Evolutionary conservation across 2,113 vertebrate species (phyloP).

Genomic region (Proterorhinus semilunaris): DNA sequence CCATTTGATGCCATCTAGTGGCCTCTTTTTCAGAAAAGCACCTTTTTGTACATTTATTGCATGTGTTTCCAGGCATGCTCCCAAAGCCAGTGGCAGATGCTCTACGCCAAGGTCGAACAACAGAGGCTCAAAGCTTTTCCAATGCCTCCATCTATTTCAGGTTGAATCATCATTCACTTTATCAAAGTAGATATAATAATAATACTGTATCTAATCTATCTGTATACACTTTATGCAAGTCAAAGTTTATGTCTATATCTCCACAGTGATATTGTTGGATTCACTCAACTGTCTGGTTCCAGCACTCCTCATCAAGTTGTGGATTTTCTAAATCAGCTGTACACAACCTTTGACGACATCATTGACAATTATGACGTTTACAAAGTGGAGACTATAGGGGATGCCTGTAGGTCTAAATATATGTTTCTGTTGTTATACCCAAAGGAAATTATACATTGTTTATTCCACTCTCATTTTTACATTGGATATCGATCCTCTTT

Average conservation of each 20-base stretch:
- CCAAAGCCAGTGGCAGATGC: slow-evolving; percentile 78
- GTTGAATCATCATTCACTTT: slow-evolving; percentile 12
- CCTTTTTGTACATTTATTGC: neutral
- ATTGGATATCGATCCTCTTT: slow-evolving; percentile 9
- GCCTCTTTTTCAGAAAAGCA: neutral
- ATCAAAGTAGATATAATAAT: neutral
- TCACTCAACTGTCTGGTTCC: slow-evolving; percentile 76
- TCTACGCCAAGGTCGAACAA: slow-evolving; percentile 72
- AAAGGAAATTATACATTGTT: neutral
- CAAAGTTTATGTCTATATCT: neutral
- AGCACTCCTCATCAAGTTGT: slow-evolving; percentile 80
- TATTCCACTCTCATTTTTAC: slow-evolving; percentile 1
- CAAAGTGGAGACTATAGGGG: slow-evolving; percentile 82
- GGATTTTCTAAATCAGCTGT: slow-evolving; percentile 80
- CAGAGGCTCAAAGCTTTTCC: slow-evolving; percentile 73
- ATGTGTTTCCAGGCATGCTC: slow-evolving; percentile 68
- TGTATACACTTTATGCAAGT: neutral
- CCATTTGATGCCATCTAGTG: slow-evolving; percentile 50
- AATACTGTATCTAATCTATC: neutral
- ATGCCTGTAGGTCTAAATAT: slow-evolving; percentile 70
- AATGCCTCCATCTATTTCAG: slow-evolving; percentile 78
- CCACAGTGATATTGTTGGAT: slow-evolving; percentile 80
- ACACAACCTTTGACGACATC: slow-evolving; percentile 81
- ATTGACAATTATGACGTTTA: slow-evolving; percentile 81
- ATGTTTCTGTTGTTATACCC: neutral